Conservation (phyloP, 2,113 vertebrate species). For the Daphoenositta chrysoptera region DNA sequence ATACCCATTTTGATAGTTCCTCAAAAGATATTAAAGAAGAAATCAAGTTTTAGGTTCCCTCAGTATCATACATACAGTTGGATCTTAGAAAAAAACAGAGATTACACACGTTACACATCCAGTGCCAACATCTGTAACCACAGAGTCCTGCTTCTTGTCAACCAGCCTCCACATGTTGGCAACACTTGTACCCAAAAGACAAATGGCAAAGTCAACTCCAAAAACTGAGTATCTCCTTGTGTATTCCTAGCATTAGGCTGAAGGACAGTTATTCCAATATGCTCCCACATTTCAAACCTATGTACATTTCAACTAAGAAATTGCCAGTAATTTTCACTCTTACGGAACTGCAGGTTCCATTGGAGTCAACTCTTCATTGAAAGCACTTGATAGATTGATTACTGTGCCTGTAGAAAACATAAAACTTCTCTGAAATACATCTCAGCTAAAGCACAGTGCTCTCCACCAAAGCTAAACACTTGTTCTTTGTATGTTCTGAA, state of each 20-base stretch:
- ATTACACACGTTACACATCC: neutral
- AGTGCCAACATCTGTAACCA: neutral
- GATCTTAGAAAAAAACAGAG: neutral
- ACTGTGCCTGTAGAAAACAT: neutral
- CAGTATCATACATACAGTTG: fast-evolving
- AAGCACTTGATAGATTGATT: neutral
- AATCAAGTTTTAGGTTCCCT: neutral
- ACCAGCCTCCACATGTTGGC: neutral
- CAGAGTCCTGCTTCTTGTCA: neutral
- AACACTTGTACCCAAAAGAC: neutral
- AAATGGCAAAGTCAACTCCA: neutral
- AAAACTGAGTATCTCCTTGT: neutral
- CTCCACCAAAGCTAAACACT: neutral
- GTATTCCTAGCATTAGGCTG: neutral
- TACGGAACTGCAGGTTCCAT: fast-evolving
- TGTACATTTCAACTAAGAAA: neutral
- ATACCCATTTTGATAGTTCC: neutral
- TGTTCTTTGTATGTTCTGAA: neutral
- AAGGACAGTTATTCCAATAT: neutral
- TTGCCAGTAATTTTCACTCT: neutral
- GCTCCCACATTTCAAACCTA: neutral
- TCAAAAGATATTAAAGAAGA: neutral
- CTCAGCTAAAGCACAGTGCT: neutral
- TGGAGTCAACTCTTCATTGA: neutral
- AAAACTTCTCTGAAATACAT: neutral